Evolutionary conservation across 2,797 vertebrate species (phyloP), one percentile per base, ranked within the genome.

Genomic region (Gymnothorax reevesii): DNA sequence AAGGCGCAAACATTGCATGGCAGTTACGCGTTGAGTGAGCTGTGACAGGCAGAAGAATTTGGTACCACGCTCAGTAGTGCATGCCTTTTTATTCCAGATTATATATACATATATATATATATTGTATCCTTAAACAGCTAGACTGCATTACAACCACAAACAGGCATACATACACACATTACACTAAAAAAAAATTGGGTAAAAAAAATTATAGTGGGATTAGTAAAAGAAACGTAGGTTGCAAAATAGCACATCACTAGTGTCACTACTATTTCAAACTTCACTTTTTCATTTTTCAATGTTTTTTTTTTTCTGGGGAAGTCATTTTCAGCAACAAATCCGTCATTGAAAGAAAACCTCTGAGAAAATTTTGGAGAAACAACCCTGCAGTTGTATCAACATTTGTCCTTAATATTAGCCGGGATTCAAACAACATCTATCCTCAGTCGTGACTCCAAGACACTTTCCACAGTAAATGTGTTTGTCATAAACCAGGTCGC

Each of bases 1-100:
- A 87, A 82, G 7, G 27, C 54, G 80, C 57, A 82, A 82, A 42
- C 77, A 69, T 15, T 25, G 82, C 57, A 57, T 33, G 52, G 79
- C 25, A 33, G 59, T 64, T 33, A 59, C 62, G n/a, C 57, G 75
- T 17, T 66, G 33, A 83, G 64, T 54, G 57, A 82, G 75, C 75
- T 57, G 52, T 69, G 62, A 86, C 7, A 82, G 64, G 85, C 20
- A 1, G 12, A 62, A 54, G 33, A 49, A 64, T 54, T 8, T 7
- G 77, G 85, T 57, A 4, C 73, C 25, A 60, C 2, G n/a, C 49
- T 57, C 7, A 54, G 17, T 20, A 77, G 17, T 20, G 49, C 20
- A 15, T 20, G 42, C 27, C 27, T 49, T 77, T 52, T 77, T 77
- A 52, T 49, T 77, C 52, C 7, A 27, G 5, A 13, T 42, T 73